These are phyloP conservation scores for Tolypeutes matacus DNA, from an alignment of 2,797 vertebrate species.

Conservation along the genomic window DNA sequence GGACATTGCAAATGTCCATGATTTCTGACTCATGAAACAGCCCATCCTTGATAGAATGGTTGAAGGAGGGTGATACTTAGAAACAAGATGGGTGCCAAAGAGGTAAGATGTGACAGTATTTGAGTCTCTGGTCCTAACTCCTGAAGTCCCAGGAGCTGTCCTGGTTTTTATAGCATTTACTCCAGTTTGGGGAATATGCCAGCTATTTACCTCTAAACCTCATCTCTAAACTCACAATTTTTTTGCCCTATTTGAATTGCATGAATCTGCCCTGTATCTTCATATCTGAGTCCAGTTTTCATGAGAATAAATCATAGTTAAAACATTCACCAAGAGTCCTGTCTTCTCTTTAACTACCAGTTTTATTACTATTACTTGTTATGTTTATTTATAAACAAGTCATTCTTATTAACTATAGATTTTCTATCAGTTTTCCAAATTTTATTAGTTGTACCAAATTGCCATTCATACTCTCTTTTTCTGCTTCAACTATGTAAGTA, in stretches of 20 bases:
- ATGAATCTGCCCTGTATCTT: background rate
- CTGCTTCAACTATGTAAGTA: background rate
- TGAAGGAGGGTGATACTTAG: background rate
- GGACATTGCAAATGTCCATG: background rate
- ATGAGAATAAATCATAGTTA: background rate
- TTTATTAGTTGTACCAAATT: background rate
- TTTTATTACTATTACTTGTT: background rate
- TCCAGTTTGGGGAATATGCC: background rate
- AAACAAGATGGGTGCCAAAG: background rate
- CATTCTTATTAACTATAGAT: background rate
- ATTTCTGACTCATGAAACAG: background rate
- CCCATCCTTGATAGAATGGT: background rate
- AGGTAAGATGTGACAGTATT: background rate
- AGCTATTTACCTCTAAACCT: background rate
- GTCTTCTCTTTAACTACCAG: background rate
- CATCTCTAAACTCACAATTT: background rate
- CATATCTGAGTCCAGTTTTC: background rate
- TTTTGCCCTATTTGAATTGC: background rate
- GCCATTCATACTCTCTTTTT: background rate
- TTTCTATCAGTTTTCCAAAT: background rate
- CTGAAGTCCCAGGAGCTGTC: background rate
- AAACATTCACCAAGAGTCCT: background rate
- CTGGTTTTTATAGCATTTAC: background rate
- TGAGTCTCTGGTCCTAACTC: background rate
- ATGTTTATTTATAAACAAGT: constrained; percentile 13